Evolutionary conservation across 1,140 invertebrate genomes (phyloP).

Genomic region (Wiebesia pumilae): DNA sequence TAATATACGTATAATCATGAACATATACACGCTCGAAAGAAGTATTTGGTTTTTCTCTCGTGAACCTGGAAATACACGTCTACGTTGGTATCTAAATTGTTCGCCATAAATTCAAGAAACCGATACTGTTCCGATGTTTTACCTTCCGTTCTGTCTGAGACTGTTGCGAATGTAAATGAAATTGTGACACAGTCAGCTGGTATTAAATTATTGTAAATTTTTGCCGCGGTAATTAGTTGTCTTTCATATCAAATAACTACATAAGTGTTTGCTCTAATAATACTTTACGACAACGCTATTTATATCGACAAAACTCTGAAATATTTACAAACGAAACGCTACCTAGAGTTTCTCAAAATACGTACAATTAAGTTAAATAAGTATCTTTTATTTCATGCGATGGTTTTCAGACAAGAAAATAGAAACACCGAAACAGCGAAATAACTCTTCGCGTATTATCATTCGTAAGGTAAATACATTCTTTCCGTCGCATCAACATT

Average conservation of each 20-base stretch:
- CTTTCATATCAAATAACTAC: too few species aligned
- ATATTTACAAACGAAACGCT: too few species aligned
- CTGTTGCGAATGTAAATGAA: background rate
- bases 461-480: constrained; percentile 6
- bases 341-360: too few species aligned
- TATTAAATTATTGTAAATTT: background rate
- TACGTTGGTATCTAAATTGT: constrained; percentile 61
- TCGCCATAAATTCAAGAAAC: constrained; percentile 49
- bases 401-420: background rate
- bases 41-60: constrained; percentile 50
- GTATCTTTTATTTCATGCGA: background rate
- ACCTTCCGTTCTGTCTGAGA: background rate
- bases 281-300: too few species aligned
- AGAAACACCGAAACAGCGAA: background rate
- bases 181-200: background rate
- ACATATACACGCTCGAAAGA: constrained; percentile 62
- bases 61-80: constrained; percentile 63
- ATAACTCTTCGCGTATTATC: background rate
- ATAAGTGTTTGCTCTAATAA: too few species aligned
- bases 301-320: too few species aligned
- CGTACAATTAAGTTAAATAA: too few species aligned
- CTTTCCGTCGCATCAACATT: background rate
- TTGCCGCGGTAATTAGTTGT: background rate
- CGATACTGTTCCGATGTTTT: constrained; percentile 27
- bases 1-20: constrained; percentile 53